phyloP scores from a whole-genome alignment of 2,797 vertebrate species.

The Propithecus perrieri region DNA sequence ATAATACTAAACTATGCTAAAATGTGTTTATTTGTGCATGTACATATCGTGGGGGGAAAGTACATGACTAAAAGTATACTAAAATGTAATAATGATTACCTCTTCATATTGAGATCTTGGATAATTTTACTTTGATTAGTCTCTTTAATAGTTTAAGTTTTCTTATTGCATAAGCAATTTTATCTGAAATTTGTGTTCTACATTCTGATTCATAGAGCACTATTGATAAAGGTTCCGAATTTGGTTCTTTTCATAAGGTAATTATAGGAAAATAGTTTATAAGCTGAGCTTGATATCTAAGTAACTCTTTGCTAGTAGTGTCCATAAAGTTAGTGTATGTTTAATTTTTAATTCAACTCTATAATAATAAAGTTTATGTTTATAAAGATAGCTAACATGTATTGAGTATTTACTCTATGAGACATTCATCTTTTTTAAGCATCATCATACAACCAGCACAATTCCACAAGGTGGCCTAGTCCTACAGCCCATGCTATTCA shows the following conservation, averaged over 20 bases:
- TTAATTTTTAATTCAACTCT: background rate
- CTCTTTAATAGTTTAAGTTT: background rate
- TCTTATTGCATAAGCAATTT: background rate
- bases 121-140: background rate
- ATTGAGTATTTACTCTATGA: background rate
- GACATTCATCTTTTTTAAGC: background rate
- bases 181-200: background rate
- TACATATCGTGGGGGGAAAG: background rate
- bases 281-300: background rate
- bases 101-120: background rate
- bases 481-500: background rate
- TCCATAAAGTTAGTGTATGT: background rate
- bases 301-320: background rate
- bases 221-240: background rate
- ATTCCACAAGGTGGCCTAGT: background rate
- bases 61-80: background rate
- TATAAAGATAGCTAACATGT: background rate
- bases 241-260: background rate
- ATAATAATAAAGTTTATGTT: background rate
- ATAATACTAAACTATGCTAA: background rate
- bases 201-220: background rate
- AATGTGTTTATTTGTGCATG: background rate
- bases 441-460: background rate
- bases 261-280: background rate
- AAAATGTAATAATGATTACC: background rate